Evolutionary conservation across 1,140 invertebrate species (phyloP).

Genomic region (Aphaenogaster rudis): DNA sequence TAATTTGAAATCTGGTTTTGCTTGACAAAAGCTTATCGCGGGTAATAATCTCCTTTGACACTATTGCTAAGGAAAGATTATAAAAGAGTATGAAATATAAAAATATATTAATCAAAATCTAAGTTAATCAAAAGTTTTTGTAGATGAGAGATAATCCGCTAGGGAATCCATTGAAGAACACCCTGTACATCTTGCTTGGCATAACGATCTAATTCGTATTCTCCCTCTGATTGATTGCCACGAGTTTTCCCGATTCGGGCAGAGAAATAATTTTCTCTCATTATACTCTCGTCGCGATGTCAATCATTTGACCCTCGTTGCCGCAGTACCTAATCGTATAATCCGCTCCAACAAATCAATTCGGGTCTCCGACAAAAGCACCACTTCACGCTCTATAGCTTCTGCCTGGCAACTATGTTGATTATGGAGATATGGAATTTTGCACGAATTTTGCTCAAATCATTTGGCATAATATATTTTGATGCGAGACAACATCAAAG

Average conservation of each 20-base stretch:
- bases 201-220: constrained; percentile 45
- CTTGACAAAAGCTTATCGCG: not conserved
- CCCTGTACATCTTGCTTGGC: not conserved
- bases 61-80: not conserved
- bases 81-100: not conserved
- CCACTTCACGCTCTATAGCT: constrained; percentile 34
- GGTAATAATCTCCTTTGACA: not conserved
- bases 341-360: constrained; percentile 80
- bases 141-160: not conserved
- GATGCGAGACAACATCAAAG: constrained; percentile 19
- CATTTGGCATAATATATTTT: constrained; percentile 37
- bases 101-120: not conserved
- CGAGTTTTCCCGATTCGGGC: constrained; percentile 69
- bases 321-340: constrained; percentile 76
- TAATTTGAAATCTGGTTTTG: not conserved
- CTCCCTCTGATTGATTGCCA: constrained; percentile 65
- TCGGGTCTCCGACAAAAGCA: constrained; percentile 68
- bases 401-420: constrained; percentile 40
- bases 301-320: constrained; percentile 81
- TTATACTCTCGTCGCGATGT: constrained; percentile 78
- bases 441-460: constrained; percentile 40
- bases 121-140: constrained; percentile 10
- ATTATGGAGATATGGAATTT: constrained; percentile 52
- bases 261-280: constrained; percentile 80
- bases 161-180: not conserved